Base-by-base conservation (phyloP, 2,113 vertebrate genomes). In the Psophia crepitans region DNA sequence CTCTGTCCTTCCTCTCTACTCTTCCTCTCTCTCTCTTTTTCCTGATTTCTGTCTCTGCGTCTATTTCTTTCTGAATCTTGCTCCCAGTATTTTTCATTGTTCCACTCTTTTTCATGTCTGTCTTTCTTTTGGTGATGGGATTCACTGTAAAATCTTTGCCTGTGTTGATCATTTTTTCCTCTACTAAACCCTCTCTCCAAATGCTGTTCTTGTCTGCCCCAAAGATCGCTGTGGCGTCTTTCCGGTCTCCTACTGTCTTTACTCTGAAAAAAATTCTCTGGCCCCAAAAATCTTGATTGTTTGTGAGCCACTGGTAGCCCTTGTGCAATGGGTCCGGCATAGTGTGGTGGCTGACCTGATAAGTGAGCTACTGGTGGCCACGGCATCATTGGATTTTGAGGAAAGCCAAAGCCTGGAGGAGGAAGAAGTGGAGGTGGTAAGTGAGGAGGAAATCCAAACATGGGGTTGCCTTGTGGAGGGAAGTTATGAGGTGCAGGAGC, bases 41-140 rank as follows among this genome's bases (percentile, higher is more conserved):
- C 98, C 87, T 98, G 98, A 89, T 92, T 98, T 97, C 98, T 98
- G 93, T 98, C 98, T 95, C 98, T 97, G 90, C 97, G 98, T 44
- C 98, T 98, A 28, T 98, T 98, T 87, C 98, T 98, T 90, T 98
- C 98, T 28, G 97, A 97, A 60, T 99, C 98, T 70, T 97, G 97
- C 46, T 99, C 99, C 94, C 98, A 97, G 73, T 98, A 98, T 79
- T 98, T 97, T 84, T 98, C 97, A 0, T 53, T 96, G 84, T 92
- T 97, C 93, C 98, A 98, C 44, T 98, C 98, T 61, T 98, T 98
- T 54, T 99, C 99, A 12, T 99, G 98, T 48, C 98, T 97, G 81
- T 99, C 99, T 96, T 99, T 99, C 94, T 99, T 99, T 85, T 98
- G 97, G 28, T 99, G 98, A 89, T 99, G 98, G 6, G 98, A 97